Percentiles rank a stretch among this genome's conserved stretches.
phyloP scores from a whole-genome alignment of 2,113 vertebrate species.

The Bujurquina vittata region DNA sequence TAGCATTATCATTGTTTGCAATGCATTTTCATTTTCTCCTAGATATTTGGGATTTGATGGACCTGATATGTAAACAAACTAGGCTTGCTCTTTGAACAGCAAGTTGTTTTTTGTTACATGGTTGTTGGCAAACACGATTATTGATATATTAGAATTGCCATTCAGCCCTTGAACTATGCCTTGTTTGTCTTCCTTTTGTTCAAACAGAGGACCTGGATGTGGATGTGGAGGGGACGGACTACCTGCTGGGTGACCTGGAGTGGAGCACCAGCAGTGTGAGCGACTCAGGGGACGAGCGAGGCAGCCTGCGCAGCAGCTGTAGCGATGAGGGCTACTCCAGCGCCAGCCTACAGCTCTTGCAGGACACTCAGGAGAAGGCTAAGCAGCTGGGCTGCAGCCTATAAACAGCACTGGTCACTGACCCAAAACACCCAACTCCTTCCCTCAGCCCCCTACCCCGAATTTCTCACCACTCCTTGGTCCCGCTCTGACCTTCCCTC shows the following conservation, averaged over 20 bases:
- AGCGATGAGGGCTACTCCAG: constrained; percentile 96
- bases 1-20: too few relatives aligned
- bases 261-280: constrained; percentile 96
- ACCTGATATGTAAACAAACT: too few relatives aligned
- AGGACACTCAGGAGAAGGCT: constrained; percentile 78
- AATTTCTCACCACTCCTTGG: constrained; percentile 22
- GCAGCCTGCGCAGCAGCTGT: constrained; percentile 90
- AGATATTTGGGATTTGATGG: too few relatives aligned
- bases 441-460: constrained; percentile 14
- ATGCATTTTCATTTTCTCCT: too few relatives aligned
- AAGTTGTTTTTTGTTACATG: too few relatives aligned
- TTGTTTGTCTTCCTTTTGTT: not conserved
- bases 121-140: not conserved
- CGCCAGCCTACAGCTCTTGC: constrained; percentile 82
- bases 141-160: not conserved
- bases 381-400: constrained; percentile 81
- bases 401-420: constrained; percentile 75
- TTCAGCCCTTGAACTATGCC: not conserved
- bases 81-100: too few relatives aligned
- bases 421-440: constrained; percentile 17
- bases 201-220: constrained; percentile 87
- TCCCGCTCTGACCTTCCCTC: constrained; percentile 9
- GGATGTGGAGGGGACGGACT: constrained; percentile 89
- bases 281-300: constrained; percentile 89
- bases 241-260: constrained; percentile 87